A percentile compares a stretch with the other conserved stretches of the same genome.
Conservation (phyloP, 2,888 invertebrate species). For the Eledona agricola region DNA sequence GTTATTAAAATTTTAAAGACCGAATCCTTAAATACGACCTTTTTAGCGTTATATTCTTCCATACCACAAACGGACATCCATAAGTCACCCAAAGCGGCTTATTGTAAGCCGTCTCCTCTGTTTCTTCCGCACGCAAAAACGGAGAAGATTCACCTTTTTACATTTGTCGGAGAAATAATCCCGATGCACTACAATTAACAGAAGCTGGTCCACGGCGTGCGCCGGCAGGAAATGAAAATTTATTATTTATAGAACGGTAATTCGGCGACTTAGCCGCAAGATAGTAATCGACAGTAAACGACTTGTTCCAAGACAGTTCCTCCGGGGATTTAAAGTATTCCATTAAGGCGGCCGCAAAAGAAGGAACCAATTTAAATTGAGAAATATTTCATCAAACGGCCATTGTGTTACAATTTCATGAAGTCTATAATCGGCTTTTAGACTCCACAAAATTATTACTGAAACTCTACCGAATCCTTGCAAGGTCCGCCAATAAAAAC, state of each 20-base stretch:
- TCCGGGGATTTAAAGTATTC: conserved; percentile 37
- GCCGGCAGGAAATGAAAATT: conserved; percentile 43
- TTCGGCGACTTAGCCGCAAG: conserved; percentile 45
- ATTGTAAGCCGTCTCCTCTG: conserved; percentile 48
- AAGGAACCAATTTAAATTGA: conserved; percentile 27
- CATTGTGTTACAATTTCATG: no score
- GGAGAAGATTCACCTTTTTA: conserved; percentile 33
- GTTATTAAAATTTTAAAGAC: conserved; percentile 53
- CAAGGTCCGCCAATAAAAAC: no score
- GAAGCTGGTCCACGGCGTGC: no score
- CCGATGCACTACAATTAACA: no score
- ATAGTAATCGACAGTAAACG: conserved; percentile 42
- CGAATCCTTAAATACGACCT: conserved; percentile 51
- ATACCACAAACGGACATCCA: conserved; percentile 52
- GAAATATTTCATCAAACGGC: conserved; percentile 32
- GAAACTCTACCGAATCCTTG: no score
- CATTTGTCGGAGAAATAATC: no score
- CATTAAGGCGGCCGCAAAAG: conserved; percentile 39
- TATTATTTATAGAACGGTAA: conserved; percentile 49
- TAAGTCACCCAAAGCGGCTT: conserved; percentile 56
- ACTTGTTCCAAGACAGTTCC: conserved; percentile 35
- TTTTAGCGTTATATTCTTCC: conserved; percentile 54
- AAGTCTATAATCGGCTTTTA: no score
- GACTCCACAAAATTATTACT: no score
- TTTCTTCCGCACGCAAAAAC: conserved; percentile 39